Evolutionary conservation across 2,888 invertebrate species (phyloP).

Genomic region (Sycophila texana): DNA sequence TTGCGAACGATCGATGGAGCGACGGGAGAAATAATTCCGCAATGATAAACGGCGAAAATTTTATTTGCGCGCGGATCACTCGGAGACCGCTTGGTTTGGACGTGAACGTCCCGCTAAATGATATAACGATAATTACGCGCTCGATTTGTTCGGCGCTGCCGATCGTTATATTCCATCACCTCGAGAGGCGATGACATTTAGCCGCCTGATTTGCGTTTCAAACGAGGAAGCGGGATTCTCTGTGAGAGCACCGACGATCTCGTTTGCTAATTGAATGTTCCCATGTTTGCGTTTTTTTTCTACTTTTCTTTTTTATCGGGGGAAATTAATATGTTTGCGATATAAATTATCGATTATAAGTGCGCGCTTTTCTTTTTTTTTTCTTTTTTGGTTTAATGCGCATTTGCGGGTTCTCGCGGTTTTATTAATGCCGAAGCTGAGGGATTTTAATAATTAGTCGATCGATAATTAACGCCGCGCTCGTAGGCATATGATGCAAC

Average conservation of each 20-base stretch:
- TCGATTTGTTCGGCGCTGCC: background rate
- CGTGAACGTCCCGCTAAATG: too few species aligned
- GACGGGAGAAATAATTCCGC: too few species aligned
- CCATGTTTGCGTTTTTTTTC: conserved; percentile 9
- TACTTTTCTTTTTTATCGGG: conserved; percentile 19
- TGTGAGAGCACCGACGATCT: conserved; percentile 19
- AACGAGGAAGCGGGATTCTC: conserved; percentile 34
- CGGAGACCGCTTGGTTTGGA: too few species aligned
- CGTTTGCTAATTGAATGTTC: conserved; percentile 21
- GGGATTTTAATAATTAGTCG: background rate
- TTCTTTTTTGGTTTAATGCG: too few species aligned
- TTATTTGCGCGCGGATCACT: too few species aligned
- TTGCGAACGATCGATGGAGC: too few species aligned
- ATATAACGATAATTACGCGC: too few species aligned
- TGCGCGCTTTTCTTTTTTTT: background rate
- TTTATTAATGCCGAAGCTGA: conserved; percentile 1
- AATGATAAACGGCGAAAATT: too few species aligned
- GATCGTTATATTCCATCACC: background rate
- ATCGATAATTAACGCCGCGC: conserved; percentile 19
- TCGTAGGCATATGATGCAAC: background rate
- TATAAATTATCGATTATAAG: conserved; percentile 26
- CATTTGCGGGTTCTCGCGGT: background rate
- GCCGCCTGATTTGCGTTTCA: background rate
- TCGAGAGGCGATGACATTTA: conserved; percentile 13
- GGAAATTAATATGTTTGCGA: background rate